Conservation (phyloP, 2,888 invertebrate species). For the Thecocarcelia acutangulata region DNA sequence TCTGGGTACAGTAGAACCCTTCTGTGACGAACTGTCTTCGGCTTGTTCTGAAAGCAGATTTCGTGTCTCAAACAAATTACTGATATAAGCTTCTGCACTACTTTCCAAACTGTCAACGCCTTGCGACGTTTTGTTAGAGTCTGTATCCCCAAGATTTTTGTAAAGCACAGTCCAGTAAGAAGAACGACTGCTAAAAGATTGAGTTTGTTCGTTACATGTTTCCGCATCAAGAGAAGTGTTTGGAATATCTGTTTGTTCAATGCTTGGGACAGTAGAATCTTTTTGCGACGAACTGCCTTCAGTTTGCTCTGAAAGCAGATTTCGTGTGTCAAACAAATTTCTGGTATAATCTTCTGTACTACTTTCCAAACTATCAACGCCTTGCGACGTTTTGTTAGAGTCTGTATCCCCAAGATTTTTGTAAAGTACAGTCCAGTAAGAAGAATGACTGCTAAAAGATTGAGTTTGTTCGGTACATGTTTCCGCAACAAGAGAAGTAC, state of each 20-base stretch:
- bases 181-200: slow-evolving; percentile 13
- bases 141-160: too few relatives aligned
- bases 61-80: slow-evolving; percentile 14
- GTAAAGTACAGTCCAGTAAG: too few relatives aligned
- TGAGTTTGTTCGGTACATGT: background rate
- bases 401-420: too few relatives aligned
- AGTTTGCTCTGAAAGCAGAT: too few relatives aligned
- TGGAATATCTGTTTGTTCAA: background rate
- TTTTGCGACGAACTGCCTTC: too few relatives aligned
- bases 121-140: too few relatives aligned
- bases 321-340: slow-evolving; percentile 14
- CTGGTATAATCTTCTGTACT: background rate
- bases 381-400: too few relatives aligned
- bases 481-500: background rate
- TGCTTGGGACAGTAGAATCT: too few relatives aligned
- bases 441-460: slow-evolving; percentile 9
- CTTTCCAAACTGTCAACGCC: background rate
- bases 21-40: too few relatives aligned
- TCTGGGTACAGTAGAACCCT: too few relatives aligned
- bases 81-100: background rate
- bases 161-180: too few relatives aligned
- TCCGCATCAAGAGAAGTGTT: background rate
- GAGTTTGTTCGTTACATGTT: background rate
- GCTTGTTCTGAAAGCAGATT: too few relatives aligned
- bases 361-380: background rate